phyloP scores from a whole-genome alignment of 64 coral and sea anemone genomes.

The Stichodactyla helianthus region DNA sequence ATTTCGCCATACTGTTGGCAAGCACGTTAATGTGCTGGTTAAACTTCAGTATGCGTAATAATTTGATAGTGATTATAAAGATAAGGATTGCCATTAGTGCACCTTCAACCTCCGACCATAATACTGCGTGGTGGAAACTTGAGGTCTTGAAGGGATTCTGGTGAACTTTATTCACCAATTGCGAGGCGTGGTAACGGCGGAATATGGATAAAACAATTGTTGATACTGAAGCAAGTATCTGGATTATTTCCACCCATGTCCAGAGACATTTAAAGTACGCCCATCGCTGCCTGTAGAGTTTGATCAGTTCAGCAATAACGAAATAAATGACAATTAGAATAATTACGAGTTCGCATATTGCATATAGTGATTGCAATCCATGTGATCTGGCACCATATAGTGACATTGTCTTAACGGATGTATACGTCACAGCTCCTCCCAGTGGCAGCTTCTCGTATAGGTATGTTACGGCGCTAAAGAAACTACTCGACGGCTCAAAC shows the following conservation, averaged over 20 bases:
- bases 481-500: slow-evolving; percentile 65
- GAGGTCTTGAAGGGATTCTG: slow-evolving; percentile 80
- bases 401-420: slow-evolving; percentile 63
- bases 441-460: slow-evolving; percentile 56
- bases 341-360: slow-evolving; percentile 69
- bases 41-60: slow-evolving; percentile 84
- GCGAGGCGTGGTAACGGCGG: slow-evolving; percentile 62
- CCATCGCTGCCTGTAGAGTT: slow-evolving; percentile 59
- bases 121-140: slow-evolving; percentile 83
- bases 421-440: slow-evolving; percentile 58
- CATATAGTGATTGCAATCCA: slow-evolving; percentile 59
- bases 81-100: slow-evolving; percentile 71
- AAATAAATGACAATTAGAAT: slow-evolving; percentile 67
- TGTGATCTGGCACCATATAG: slow-evolving; percentile 65
- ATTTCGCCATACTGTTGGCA: slow-evolving; percentile 70
- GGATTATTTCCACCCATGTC: slow-evolving; percentile 71
- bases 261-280: slow-evolving; percentile 68
- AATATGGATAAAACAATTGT: slow-evolving; percentile 76
- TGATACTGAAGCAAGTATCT: slow-evolving; percentile 46
- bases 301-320: slow-evolving; percentile 52
- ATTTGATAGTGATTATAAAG: slow-evolving; percentile 76
- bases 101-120: slow-evolving; percentile 81
- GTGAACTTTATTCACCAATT: slow-evolving; percentile 66
- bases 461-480: slow-evolving; percentile 78
- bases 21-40: slow-evolving; percentile 74